Evolutionary conservation across 2,113 vertebrate genomes (phyloP).

Genomic region (Seriola quinqueradiata): DNA sequence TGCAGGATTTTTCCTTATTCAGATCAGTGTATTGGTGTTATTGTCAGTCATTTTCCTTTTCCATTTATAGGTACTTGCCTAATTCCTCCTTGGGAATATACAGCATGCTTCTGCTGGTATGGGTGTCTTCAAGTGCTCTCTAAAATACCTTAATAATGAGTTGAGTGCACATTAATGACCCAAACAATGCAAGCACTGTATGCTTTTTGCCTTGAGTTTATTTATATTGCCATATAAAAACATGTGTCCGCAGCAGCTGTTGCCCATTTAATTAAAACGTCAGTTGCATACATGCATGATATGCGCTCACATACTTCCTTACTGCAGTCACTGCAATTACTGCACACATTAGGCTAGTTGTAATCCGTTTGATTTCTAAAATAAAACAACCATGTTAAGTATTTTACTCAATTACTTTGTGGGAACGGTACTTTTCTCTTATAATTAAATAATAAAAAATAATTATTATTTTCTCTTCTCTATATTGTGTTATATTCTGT

Average conservation of each 20-base stretch:
- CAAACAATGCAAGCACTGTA: not conserved
- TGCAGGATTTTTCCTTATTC: not conserved
- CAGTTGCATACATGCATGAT: not conserved
- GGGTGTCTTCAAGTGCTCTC: not conserved
- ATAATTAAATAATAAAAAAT: too few relatives aligned
- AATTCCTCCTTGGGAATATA: conserved; percentile 16
- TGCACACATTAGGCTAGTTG: not conserved
- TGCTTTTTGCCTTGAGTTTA: conserved; percentile 9
- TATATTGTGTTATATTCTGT: too few relatives aligned
- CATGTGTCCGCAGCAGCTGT: not conserved
- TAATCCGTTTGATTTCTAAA: not conserved
- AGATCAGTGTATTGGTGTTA: conserved; percentile 2
- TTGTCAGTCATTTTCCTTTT: conserved; percentile 6
- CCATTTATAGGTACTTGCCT: not conserved
- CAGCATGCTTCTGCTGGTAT: not conserved
- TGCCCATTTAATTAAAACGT: conserved; percentile 16
- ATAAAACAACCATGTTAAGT: not conserved
- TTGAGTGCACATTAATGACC: conserved; percentile 18
- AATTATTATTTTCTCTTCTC: too few relatives aligned
- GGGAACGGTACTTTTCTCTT: not conserved
- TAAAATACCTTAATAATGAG: conserved; percentile 25
- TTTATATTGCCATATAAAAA: conserved; percentile 3
- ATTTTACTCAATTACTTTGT: not conserved
- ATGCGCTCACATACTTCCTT: not conserved
- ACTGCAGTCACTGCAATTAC: not conserved